Evolutionary conservation across 2,888 invertebrate species (phyloP).

Genomic region (Cephus pygmeus): DNA sequence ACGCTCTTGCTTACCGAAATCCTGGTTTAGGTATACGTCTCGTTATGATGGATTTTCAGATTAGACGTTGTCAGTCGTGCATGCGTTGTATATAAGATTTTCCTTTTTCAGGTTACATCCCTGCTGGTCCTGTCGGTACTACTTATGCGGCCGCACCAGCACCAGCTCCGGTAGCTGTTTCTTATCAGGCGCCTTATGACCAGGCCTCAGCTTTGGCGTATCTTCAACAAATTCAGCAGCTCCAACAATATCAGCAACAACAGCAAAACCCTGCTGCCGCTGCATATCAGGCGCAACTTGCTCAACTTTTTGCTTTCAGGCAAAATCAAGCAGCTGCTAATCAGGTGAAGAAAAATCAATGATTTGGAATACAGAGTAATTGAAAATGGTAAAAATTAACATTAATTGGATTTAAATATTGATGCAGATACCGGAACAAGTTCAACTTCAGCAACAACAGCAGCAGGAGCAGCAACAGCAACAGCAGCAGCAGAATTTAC

Average conservation of each 20-base stretch:
- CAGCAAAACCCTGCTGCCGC: slow-evolving; percentile 13
- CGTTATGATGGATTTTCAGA: not conserved
- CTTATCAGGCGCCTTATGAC: slow-evolving; percentile 38
- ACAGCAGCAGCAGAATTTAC: slow-evolving; percentile 42
- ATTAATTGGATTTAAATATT: not conserved
- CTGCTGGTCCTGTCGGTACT: slow-evolving; percentile 31
- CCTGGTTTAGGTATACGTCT: slow-evolving; percentile 50
- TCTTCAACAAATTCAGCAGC: slow-evolving; percentile 40
- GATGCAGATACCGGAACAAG: slow-evolving; percentile 43
- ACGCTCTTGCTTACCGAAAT: slow-evolving; percentile 55
- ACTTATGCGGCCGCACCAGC: slow-evolving; percentile 31
- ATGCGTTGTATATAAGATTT: not conserved
- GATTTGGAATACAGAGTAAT: not conserved
- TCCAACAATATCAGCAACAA: slow-evolving; percentile 35
- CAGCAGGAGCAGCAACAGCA: slow-evolving; percentile 40
- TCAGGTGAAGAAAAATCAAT: slow-evolving; percentile 24
- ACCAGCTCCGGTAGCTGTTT: slow-evolving; percentile 20
- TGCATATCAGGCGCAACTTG: slow-evolving; percentile 44
- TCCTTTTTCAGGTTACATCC: slow-evolving; percentile 30
- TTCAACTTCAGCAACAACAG: slow-evolving; percentile 37
- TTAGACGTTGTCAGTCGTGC: not conserved
- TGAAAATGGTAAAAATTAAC: too few species aligned
- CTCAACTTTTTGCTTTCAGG: slow-evolving; percentile 41
- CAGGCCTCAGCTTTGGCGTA: slow-evolving; percentile 41
- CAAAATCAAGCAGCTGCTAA: slow-evolving; percentile 35